These are phyloP conservation scores for Myotis lucifugus DNA, from an alignment of 2,113 vertebrate species.

Conservation along the genomic window DNA sequence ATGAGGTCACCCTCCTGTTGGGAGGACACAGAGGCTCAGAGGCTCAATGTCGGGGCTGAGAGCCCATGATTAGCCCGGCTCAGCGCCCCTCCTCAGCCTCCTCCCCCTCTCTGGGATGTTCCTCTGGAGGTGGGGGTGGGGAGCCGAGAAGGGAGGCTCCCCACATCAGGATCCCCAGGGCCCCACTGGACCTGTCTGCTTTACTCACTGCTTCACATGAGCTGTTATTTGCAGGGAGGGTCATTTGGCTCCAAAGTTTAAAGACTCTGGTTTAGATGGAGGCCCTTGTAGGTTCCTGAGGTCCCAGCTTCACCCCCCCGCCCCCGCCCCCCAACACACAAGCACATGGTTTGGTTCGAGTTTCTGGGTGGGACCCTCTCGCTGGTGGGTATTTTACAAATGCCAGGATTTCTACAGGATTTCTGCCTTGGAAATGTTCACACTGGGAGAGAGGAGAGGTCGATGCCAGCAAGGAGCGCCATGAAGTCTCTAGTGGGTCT, in stretches of 20 bases:
- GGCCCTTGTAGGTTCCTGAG: background rate
- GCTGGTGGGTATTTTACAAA: background rate
- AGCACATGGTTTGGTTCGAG: background rate
- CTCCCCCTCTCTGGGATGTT: background rate
- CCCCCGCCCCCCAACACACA: background rate
- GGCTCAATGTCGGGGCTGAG: background rate
- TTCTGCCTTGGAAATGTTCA: background rate
- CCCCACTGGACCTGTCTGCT: background rate
- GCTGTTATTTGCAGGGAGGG: background rate
- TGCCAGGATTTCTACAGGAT: background rate
- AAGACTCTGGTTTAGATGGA: background rate
- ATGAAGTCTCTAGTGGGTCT: background rate
- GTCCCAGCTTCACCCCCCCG: accelerated
- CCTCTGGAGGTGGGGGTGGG: background rate
- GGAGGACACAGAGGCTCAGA: background rate
- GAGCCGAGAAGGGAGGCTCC: background rate
- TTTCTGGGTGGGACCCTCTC: background rate
- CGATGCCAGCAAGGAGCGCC: background rate
- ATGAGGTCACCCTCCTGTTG: background rate
- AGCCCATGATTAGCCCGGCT: background rate
- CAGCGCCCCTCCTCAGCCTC: background rate
- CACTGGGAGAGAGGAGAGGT: background rate
- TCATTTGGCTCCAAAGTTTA: background rate
- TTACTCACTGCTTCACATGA: background rate
- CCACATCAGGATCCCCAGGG: background rate